Base-by-base conservation (phyloP, 2,888 invertebrate genomes). In the Agriopis leucophaearia region DNA sequence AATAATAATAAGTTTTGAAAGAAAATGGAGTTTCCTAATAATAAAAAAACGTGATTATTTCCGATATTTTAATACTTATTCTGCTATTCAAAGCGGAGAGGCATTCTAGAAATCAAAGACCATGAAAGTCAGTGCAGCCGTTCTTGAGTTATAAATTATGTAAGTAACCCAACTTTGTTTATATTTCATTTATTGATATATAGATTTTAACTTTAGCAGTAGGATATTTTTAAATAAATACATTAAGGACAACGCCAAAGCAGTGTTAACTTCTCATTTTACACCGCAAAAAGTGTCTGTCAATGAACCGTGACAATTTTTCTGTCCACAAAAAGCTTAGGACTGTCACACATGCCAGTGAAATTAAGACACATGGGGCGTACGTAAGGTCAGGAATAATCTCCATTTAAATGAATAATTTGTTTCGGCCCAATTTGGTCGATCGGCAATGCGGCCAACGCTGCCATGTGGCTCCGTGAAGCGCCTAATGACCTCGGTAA, bases 401-500 rank as follows among this genome's bases (percentile, higher is more conserved):
- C 90, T 89, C 86, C 91, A 89, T 93, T 90, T 92, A 92, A 93
- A 92, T 92, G 91, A 92, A 92, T 92, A 91, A 94, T 94, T 92
- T 86, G 88, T 87, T 88, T 86, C 88, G 89, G 88, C 82, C 86
- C 90, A 88, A 91, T 91, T 91, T 88, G 82, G 84, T 18, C 57
- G 72, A 70, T 70, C 66, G 80, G 76, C 76, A 66, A 66, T 66
- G 59, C 40, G 50, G 84, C 86, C 75, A 69, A 64, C 62, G 55
- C 38, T 16, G 84, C 86, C 93, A 92, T 91, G 91, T 91, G 92
- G 91, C 80, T 80, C 82, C 84, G 83, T 83, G 84, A 81, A 83
- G 80, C 81, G 79, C 82, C 85, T 91, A 92, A 92, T 91, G 91
- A 87, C 85, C 85, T 80, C 76, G 75, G 78, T 91, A 91, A 92